Evolutionary conservation across 1,140 invertebrate genomes (phyloP), one percentile per base, ranked within the genome.

Genomic region (Lasioglossum albipes): DNA sequence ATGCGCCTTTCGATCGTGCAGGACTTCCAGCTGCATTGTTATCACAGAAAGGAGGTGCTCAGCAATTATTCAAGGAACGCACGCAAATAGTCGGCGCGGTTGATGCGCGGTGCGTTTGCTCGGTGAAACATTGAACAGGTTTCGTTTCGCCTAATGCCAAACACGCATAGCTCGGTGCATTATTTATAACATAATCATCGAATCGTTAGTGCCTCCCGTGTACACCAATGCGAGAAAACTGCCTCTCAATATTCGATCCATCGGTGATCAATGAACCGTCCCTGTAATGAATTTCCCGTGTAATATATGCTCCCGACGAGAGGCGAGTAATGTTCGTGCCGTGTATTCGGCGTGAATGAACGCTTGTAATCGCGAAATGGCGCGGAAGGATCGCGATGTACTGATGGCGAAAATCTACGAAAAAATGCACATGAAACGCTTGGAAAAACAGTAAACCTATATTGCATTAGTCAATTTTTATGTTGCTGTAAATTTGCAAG

Each of bases 161-260:
- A 20, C n/a, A 16, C 64, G 41, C 13, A 62, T n/a, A 54, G 3
- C 12, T 49, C 6, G 7, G 4, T 81, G 45, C 31, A 79, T 83
- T 79, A 86, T 86, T 75, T 73, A 71, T 70, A 61, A 18, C 54
- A 36, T 72, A 85, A 86, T 85, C 75, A 64, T n/a, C 36, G 12
- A 81, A 76, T 71, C 13, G 22, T 84, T 71, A 20, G 54, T 7
- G 62, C 67, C 67, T 27, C 16, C 36, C 62, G 27, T 0, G 16
- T 10, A 13, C 65, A 4, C 13, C 65, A 54, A 54, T 2, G 69
- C n/a, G 59, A 52, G 52, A 75, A 68, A 84, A 83, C 27, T 73
- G 22, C 54, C n/a, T 41, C 18, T 61, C 61, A 22, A 54, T 72
- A 72, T 78, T 72, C 65, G 36, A 71, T 71, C 62, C n/a, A 59